Conservation (phyloP, 2,113 vertebrate species). For the Tragelaphus imberbis region DNA sequence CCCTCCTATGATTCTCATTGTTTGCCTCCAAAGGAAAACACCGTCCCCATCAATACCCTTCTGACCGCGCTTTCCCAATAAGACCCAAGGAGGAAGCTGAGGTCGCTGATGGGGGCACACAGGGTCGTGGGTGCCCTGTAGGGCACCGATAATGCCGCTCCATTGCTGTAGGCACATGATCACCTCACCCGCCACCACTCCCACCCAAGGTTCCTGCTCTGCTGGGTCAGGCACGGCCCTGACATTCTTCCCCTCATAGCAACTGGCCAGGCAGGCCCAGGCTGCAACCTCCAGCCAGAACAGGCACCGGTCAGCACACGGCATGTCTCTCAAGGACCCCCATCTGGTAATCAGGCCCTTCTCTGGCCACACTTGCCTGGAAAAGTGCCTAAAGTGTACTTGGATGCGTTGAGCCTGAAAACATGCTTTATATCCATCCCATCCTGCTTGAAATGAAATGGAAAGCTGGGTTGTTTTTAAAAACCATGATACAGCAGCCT, state of each 20-base stretch:
- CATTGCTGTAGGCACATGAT: accelerated
- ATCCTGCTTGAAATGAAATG: background rate
- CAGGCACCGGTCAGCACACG: no score
- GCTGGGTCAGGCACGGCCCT: background rate
- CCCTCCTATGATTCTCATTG: no score
- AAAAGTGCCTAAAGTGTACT: background rate
- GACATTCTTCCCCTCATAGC: background rate
- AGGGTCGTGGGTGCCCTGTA: background rate
- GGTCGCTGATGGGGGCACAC: background rate
- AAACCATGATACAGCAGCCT: accelerated
- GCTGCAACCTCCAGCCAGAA: background rate
- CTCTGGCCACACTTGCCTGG: background rate
- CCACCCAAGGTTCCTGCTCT: background rate
- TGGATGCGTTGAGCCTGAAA: background rate
- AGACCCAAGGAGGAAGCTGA: background rate
- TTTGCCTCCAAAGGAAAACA: background rate
- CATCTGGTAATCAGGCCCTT: background rate
- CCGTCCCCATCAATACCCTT: background rate
- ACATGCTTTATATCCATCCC: no score
- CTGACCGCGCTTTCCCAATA: background rate
- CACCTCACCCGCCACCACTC: accelerated
- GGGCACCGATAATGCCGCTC: accelerated
- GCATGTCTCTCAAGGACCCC: background rate
- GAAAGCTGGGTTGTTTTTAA: no score
- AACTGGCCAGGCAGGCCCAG: background rate